Evolutionary conservation across 2,888 invertebrate genomes (phyloP), one percentile per base, ranked within the genome.

Genomic region (Lasioglossum pauxillum): DNA sequence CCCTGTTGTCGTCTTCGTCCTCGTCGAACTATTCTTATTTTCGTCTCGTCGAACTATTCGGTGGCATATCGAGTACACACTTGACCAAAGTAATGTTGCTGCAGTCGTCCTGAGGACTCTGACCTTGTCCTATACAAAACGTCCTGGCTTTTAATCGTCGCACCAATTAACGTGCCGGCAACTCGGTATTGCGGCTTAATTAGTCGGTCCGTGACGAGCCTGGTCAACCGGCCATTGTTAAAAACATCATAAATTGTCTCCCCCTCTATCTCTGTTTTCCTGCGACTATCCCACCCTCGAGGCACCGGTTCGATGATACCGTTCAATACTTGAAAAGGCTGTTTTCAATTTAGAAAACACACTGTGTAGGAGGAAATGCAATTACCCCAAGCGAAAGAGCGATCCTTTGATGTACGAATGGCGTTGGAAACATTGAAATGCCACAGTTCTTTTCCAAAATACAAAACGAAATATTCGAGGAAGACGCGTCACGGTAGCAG

Each of bases 41-140:
- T n/a, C n/a, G n/a, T n/a, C n/a, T n/a, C n/a, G n/a, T n/a, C n/a
- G n/a, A n/a, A n/a, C n/a, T n/a, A n/a, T 69, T 64, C 64, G 31
- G 31, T 12, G 16, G 5, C 19, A 5, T 27, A 60, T 27, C 57
- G 27, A 60, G 57, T 4, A 35, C 35, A 5, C 5, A 53, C 49
- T 53, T 2, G 49, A 8, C 23, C 23, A 23, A 8, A 53, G 53
- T 60, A 75, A 75, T 72, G 64, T 27, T 71, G 46, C 19, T 14
- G 35, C 79, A 49, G 53, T 71, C 74, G 53, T 79, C 74, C 82
- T 78, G 23, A 78, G 86, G 72, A 80, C 78, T 86, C 80, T 80
- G 86, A 83, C 86, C 86, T 87, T 86, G 87, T 46, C 75, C 76
- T 80, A 73, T 81, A 75, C 76, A 46, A 78, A 87, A 81, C 64